Percentiles rank a stretch among this genome's conserved stretches.
Conservation (phyloP, 1,140 invertebrate genomes). For the Idris sp. region DNA sequence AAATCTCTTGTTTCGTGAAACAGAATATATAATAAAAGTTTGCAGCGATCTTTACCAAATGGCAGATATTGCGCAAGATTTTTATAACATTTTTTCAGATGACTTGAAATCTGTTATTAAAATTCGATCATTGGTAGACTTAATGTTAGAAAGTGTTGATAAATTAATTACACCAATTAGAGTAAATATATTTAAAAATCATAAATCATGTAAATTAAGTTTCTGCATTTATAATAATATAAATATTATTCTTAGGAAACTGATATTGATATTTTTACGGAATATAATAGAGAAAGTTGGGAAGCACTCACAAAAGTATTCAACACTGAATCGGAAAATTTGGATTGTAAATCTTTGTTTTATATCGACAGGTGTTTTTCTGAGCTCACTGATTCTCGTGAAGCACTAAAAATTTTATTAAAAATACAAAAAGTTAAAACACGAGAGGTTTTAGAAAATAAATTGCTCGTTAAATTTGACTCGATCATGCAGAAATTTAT, state of each 20-base stretch:
- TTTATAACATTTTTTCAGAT: constrained; percentile 92
- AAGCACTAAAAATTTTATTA: constrained; percentile 87
- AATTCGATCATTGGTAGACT: constrained; percentile 90
- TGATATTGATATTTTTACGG: constrained; percentile 89
- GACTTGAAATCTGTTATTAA: constrained; percentile 91
- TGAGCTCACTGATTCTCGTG: constrained; percentile 84
- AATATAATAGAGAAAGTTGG: constrained; percentile 89
- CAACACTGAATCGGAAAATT: constrained; percentile 83
- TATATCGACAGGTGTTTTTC: constrained; percentile 93
- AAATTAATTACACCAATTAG: constrained; percentile 85
- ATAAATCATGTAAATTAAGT: too few species aligned
- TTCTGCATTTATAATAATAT: neutral
- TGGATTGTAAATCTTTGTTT: constrained; percentile 89
- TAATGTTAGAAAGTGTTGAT: constrained; percentile 85
- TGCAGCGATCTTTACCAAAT: constrained; percentile 87
- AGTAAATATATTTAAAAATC: constrained; percentile 58
- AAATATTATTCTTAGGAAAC: constrained; percentile 74
- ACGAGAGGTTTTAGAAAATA: constrained; percentile 83
- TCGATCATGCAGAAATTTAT: constrained; percentile 90
- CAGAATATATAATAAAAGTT: constrained; percentile 90
- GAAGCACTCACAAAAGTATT: constrained; percentile 87
- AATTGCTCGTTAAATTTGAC: constrained; percentile 89
- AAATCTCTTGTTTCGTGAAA: constrained; percentile 86
- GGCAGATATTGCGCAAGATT: constrained; percentile 86
- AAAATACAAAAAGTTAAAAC: constrained; percentile 90